Evolutionary conservation across 2,797 vertebrate genomes (phyloP).

Genomic region (Basileuterus tristriatus): DNA sequence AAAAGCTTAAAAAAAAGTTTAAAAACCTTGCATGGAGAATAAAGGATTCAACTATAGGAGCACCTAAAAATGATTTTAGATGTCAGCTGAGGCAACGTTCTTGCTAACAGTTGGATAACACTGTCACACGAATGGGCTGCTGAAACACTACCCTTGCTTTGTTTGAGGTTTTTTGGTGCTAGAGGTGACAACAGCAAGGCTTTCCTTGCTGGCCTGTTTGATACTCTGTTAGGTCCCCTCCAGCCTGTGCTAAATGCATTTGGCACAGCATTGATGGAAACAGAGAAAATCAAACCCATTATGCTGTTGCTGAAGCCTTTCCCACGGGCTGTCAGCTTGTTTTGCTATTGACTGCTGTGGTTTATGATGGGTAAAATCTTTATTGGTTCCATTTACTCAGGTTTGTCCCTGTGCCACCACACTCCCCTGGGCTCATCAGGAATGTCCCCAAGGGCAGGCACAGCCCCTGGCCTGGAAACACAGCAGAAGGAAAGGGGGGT

Average conservation of each 20-base stretch:
- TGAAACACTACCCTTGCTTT: not conserved
- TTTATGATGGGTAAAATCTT: not conserved
- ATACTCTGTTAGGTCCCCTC: not conserved
- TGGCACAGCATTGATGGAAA: not conserved
- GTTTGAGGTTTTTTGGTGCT: not conserved
- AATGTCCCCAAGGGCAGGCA: not conserved
- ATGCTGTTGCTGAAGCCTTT: not conserved
- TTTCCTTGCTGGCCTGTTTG: not conserved
- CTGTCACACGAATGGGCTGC: not conserved
- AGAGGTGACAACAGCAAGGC: not conserved
- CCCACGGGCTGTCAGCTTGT: not conserved
- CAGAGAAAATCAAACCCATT: slow-evolving; percentile 56
- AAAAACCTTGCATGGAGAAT: not conserved
- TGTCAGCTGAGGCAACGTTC: not conserved
- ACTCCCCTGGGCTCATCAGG: not conserved
- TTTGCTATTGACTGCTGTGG: slow-evolving; percentile 4
- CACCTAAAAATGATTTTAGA: not conserved
- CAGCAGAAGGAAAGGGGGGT: not conserved
- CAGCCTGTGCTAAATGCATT: slow-evolving; percentile 24
- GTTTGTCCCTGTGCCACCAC: not conserved
- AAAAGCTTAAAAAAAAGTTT: not conserved
- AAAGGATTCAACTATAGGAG: not conserved
- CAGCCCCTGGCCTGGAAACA: not conserved
- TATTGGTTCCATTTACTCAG: not conserved
- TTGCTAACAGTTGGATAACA: not conserved